Conservation (phyloP, 2,797 vertebrate genomes). For the Mormyrus hasselquistii region DNA sequence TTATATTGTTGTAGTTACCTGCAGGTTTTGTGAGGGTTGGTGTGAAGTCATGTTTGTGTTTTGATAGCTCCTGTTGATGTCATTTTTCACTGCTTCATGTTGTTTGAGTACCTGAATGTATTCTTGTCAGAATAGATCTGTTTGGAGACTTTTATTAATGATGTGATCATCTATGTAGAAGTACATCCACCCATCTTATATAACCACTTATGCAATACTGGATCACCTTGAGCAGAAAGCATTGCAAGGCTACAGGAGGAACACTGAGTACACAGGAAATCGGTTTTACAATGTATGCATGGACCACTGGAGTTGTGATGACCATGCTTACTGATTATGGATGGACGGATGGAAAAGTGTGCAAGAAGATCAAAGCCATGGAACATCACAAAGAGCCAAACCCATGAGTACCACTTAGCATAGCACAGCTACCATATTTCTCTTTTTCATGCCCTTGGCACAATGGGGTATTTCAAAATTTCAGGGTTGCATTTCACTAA, state of each 20-base stretch:
- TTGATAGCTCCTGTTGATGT: neutral
- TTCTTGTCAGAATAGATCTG: neutral
- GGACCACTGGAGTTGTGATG: neutral
- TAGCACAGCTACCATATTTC: neutral
- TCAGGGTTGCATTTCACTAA: neutral
- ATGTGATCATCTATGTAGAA: neutral
- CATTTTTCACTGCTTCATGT: neutral
- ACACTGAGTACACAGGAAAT: neutral
- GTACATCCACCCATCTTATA: neutral
- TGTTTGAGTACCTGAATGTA: neutral
- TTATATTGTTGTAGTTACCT: neutral
- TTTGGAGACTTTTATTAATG: neutral
- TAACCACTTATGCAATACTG: neutral
- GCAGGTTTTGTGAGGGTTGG: neutral
- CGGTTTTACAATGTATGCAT: neutral
- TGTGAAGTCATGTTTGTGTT: neutral
- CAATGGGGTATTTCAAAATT: neutral
- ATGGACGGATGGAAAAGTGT: neutral
- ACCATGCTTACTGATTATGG: neutral
- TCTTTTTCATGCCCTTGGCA: neutral
- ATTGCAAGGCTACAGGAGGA: neutral
- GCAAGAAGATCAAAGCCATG: neutral
- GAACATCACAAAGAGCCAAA: neutral
- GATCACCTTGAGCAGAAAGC: neutral
- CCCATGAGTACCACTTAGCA: neutral